A percentile compares a stretch with the other conserved stretches of the same genome.
These are phyloP conservation scores for Leptoclinus maculatus DNA, from an alignment of 2,797 vertebrate species.

Conservation along the genomic window DNA sequence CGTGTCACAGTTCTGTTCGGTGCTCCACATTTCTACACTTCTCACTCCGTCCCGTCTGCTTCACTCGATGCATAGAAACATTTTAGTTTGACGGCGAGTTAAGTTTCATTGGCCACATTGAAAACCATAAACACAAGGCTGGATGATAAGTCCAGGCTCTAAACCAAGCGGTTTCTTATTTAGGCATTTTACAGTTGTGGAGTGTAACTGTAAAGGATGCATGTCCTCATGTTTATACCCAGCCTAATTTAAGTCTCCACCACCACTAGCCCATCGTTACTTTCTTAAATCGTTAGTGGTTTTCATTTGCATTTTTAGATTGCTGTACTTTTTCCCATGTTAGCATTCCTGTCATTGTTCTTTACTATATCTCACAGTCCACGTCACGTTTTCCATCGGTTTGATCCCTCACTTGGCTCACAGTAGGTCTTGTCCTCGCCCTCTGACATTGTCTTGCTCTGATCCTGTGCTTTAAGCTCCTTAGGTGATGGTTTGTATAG, in stretches of 20 bases:
- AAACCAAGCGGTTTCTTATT: constrained; percentile 48
- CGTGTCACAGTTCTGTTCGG: constrained; percentile 28
- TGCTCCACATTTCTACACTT: constrained; percentile 28
- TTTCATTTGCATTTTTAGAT: constrained; percentile 8
- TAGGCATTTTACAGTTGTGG: constrained; percentile 17
- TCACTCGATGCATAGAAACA: constrained; percentile 43
- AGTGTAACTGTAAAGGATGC: constrained; percentile 1
- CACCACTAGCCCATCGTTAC: not conserved
- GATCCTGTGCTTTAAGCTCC: constrained; percentile 54
- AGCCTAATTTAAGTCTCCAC: constrained; percentile 16
- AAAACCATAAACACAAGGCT: constrained; percentile 51
- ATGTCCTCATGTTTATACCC: constrained; percentile 20
- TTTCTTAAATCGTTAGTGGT: constrained; percentile 6
- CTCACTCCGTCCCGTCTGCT: constrained; percentile 26
- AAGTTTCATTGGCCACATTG: constrained; percentile 66
- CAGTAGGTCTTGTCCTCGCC: constrained; percentile 28
- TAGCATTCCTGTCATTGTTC: not conserved
- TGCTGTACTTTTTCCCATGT: constrained; percentile 37
- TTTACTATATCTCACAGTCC: not conserved
- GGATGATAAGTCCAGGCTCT: constrained; percentile 8
- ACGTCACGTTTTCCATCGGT: constrained; percentile 56
- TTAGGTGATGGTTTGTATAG: constrained; percentile 53
- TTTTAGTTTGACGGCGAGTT: constrained; percentile 61
- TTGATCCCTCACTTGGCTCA: constrained; percentile 54
- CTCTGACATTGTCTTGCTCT: constrained; percentile 38